These are phyloP conservation scores for Phylloscopus collybita DNA, from an alignment of 2,797 vertebrate genomes.

Conservation along the genomic window DNA sequence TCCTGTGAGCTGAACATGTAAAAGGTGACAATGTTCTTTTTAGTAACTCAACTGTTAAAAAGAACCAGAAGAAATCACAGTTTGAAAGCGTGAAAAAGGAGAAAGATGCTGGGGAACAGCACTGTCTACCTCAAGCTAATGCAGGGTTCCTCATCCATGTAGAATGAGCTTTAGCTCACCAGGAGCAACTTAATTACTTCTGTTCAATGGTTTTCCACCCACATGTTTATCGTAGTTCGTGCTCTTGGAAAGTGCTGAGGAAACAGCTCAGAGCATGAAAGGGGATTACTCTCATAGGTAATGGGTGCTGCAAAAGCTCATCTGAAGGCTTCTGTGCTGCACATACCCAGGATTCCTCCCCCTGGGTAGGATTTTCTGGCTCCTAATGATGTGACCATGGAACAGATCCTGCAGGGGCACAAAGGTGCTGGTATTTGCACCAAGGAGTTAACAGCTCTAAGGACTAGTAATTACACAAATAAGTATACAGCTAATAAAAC, in stretches of 20 bases:
- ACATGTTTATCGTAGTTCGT: background rate
- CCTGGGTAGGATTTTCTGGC: background rate
- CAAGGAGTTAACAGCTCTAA: background rate
- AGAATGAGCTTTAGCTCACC: conserved; percentile 16
- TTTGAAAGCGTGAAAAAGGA: background rate
- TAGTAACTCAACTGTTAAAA: background rate
- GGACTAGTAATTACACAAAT: background rate
- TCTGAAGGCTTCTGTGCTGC: background rate
- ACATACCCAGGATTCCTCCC: background rate
- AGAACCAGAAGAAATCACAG: background rate
- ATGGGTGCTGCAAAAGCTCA: background rate
- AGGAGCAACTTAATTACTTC: conserved; percentile 21
- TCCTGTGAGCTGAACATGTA: background rate
- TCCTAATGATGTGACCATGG: background rate
- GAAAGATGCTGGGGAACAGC: background rate
- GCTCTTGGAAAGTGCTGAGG: background rate
- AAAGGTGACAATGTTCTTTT: background rate
- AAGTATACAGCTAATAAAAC: background rate
- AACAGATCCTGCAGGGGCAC: background rate
- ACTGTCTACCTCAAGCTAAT: background rate
- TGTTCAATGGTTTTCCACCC: background rate
- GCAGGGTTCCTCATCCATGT: background rate
- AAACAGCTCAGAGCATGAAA: background rate
- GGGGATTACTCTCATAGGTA: background rate
- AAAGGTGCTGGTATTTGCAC: background rate